These are phyloP conservation scores for Glyptemys insculpta DNA, from an alignment of 2,797 vertebrate genomes.

Conservation along the genomic window DNA sequence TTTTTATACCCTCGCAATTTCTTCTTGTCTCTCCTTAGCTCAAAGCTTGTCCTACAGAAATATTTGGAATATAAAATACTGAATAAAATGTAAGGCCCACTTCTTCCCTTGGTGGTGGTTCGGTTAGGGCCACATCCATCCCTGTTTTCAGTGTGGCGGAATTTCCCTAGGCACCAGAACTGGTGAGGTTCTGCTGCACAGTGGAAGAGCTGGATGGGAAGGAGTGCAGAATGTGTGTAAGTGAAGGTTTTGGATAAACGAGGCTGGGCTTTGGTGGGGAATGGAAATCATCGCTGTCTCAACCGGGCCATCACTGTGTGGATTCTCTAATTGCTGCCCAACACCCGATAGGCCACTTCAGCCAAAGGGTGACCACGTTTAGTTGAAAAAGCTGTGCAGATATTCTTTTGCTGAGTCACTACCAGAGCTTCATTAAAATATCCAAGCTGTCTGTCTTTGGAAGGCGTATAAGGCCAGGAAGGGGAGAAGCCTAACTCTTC, in stretches of 20 bases:
- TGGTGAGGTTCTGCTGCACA: background rate
- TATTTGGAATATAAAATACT: background rate
- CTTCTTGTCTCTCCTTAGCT: background rate
- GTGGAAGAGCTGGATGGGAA: background rate
- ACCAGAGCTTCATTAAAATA: background rate
- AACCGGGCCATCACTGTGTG: background rate
- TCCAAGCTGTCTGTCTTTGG: background rate
- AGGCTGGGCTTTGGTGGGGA: background rate
- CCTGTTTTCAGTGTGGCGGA: background rate
- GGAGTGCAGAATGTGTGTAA: background rate
- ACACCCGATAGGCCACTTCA: background rate
- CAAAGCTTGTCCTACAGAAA: constrained; percentile 36
- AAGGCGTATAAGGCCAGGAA: background rate
- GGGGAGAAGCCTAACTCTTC: background rate
- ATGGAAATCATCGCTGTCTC: background rate
- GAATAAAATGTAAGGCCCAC: background rate
- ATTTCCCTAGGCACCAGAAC: fast-evolving
- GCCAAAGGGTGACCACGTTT: background rate
- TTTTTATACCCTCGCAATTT: constrained; percentile 52
- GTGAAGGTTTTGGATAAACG: background rate
- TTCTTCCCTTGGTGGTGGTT: background rate
- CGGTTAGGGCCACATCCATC: background rate
- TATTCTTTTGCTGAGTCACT: background rate
- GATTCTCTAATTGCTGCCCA: background rate
- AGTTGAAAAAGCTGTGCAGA: background rate